Evolutionary conservation across 2,113 vertebrate species (phyloP).

Genomic region (Datnioides undecimradiatus): DNA sequence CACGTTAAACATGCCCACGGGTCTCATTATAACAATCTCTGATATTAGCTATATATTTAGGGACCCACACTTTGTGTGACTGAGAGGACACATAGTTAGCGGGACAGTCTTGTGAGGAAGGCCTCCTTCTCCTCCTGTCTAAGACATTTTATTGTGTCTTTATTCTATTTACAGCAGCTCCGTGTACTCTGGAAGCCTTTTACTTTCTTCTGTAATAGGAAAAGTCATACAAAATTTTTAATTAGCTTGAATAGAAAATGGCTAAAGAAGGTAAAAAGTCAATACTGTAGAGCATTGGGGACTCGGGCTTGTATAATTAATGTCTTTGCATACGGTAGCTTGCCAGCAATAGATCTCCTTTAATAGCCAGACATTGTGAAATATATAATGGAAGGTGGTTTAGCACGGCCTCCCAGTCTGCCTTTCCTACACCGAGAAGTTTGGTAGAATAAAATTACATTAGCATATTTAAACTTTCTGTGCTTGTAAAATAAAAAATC

Average conservation of each 20-base stretch:
- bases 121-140: not conserved
- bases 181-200: slow-evolving; percentile 16
- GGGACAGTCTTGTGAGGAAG: not conserved
- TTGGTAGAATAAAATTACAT: slow-evolving; percentile 35
- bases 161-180: slow-evolving; percentile 16
- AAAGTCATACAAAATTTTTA: slow-evolving; percentile 32
- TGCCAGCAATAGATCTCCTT: slow-evolving; percentile 56
- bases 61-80: slow-evolving; percentile 10
- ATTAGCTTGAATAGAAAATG: slow-evolving; percentile 52
- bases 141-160: slow-evolving; percentile 33
- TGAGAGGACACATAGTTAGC: slow-evolving; percentile 3
- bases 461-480: slow-evolving; percentile 43
- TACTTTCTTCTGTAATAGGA: slow-evolving; percentile 11
- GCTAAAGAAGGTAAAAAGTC: slow-evolving; percentile 43
- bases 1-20: too few species aligned
- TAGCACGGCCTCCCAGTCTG: slow-evolving; percentile 5
- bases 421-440: slow-evolving; percentile 10
- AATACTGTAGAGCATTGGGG: slow-evolving; percentile 31
- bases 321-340: slow-evolving; percentile 33
- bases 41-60: slow-evolving; percentile 17
- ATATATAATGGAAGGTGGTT: slow-evolving; percentile 42
- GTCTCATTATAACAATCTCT: slow-evolving; percentile 14
- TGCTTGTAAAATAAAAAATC: slow-evolving; percentile 22
- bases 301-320: slow-evolving; percentile 51
- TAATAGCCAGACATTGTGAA: slow-evolving; percentile 46